Evolutionary conservation across 2,797 vertebrate genomes (phyloP), one percentile per base, ranked within the genome.

Genomic region (Sebastes miniatus): DNA sequence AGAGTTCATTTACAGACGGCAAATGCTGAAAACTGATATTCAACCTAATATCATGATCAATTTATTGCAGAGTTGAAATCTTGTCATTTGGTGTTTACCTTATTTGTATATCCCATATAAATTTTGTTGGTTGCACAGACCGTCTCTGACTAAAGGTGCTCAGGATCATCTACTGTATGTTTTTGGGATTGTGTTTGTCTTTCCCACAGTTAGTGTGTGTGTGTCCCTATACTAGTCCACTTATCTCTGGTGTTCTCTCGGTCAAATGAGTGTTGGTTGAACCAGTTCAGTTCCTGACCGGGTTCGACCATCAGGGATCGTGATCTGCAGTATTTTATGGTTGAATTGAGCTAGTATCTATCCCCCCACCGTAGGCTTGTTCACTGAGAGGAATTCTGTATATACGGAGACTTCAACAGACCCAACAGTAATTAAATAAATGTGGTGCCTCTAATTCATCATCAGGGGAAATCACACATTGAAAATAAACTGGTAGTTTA

Each of bases 181-280:
- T 81, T 62, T 56, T 27, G 7, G 70, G 18, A 13, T 18, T 12
- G 20, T 85, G 77, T 65, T 65, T 87, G 73, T 77, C 20, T 80
- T 87, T 88, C 84, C 69, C 68, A 79, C 58, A 74, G 65, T 34
- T n/a, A n/a, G 39, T 66, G 68, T 75, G 57, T 75, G 57, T 68
- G 43, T 58, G 25, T 34, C n/a, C 52, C 34, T 0, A 12, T 36
- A 36, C 2, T 54, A 3, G 24, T 75, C 74, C 61, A 73, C 70
- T 83, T 78, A 70, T 85, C 66, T 80, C 50, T 29, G 14, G 16
- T 11, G 73, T 57, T 83, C 65, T 68, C 32, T 6, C 27, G 67
- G 79, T 84, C 81, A 85, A 47, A 79, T 24, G 31, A 27, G 14
- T 16, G 32, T 11, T 2, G 1, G 29, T 31, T 64, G 61, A 79